A percentile compares a stretch with the other conserved stretches of the same genome.
Evolutionary conservation across 1,140 invertebrate species (phyloP).

Genomic region (Nilaparvata lugens): DNA sequence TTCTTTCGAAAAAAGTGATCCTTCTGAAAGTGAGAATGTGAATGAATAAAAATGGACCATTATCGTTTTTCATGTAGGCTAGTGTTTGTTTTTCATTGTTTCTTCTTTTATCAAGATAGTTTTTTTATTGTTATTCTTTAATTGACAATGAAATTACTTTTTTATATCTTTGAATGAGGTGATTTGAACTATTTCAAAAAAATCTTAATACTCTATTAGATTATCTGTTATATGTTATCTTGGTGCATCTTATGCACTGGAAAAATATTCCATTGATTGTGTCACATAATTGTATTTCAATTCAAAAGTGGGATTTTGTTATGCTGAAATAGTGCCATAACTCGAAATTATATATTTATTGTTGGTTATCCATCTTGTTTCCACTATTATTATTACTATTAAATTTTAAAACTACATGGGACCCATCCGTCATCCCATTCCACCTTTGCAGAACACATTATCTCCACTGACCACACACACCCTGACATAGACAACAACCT

Average conservation of each 20-base stretch:
- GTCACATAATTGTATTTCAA: too few relatives aligned
- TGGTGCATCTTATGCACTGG: background rate
- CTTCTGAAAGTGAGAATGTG: background rate
- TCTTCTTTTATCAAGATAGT: background rate
- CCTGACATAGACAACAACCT: too few relatives aligned
- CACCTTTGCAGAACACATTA: too few relatives aligned
- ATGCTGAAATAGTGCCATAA: too few relatives aligned
- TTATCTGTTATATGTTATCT: background rate
- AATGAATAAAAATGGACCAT: background rate
- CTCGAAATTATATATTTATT: too few relatives aligned
- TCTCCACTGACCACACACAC: too few relatives aligned
- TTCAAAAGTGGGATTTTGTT: too few relatives aligned
- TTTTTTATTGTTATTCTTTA: background rate
- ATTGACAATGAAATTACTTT: background rate
- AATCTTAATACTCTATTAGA: background rate
- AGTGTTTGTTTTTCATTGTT: constrained; percentile 2
- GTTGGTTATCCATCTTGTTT: too few relatives aligned
- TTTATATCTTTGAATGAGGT: background rate
- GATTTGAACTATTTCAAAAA: background rate
- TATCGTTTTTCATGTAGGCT: background rate
- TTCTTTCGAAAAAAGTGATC: background rate
- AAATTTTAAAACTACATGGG: too few relatives aligned
- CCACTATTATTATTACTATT: too few relatives aligned
- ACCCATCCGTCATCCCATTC: too few relatives aligned
- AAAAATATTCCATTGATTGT: background rate